A percentile compares a stretch with the other conserved stretches of the same genome.
Evolutionary conservation across 1,140 invertebrate species (phyloP).

Genomic region (Plutomurus gul): DNA sequence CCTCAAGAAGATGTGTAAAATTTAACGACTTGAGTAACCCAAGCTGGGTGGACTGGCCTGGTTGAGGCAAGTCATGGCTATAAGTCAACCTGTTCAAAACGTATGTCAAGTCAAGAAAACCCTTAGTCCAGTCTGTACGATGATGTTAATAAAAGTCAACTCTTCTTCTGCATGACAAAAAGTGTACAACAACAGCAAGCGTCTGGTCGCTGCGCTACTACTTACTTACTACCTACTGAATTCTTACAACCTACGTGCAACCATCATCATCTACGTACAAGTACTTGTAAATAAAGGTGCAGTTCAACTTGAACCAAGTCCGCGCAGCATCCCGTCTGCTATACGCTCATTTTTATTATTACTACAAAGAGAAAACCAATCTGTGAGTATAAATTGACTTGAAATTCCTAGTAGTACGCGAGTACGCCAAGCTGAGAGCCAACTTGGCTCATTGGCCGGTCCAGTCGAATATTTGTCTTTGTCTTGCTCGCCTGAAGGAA

Average conservation of each 20-base stretch:
- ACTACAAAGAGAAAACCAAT: neutral
- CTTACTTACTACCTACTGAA: neutral
- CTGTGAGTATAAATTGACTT: neutral
- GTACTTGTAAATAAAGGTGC: constrained; percentile 5
- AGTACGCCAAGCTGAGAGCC: neutral
- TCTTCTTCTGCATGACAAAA: neutral
- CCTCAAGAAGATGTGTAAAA: constrained; percentile 23
- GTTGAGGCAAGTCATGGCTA: neutral
- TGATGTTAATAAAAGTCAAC: neutral
- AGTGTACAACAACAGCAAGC: neutral
- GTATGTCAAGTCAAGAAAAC: neutral
- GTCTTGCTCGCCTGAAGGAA: neutral
- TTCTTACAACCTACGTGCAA: neutral
- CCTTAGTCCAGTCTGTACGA: neutral
- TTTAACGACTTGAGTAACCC: constrained; percentile 1
- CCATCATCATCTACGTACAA: neutral
- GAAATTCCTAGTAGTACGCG: neutral
- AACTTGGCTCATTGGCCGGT: neutral
- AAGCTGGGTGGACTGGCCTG: neutral
- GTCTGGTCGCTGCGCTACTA: no score
- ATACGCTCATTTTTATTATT: constrained; percentile 6
- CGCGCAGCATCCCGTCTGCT: neutral
- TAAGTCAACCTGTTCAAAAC: constrained; percentile 1
- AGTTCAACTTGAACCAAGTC: neutral
- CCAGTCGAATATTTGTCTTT: constrained; percentile 16